Evolutionary conservation across 2,888 invertebrate species (phyloP).

Genomic region (Boloria euphrosyne): DNA sequence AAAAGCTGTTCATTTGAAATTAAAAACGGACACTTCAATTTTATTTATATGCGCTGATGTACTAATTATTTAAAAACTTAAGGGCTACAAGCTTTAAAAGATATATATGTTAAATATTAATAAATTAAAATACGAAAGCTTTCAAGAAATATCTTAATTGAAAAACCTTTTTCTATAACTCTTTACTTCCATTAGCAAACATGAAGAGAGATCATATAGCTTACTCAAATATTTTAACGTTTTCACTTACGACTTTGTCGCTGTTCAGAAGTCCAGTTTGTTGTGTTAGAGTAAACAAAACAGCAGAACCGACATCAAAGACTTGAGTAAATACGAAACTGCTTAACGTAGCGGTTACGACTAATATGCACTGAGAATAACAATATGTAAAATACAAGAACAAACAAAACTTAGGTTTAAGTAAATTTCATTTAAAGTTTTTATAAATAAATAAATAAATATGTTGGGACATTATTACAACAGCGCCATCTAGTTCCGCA

Average conservation of each 20-base stretch:
- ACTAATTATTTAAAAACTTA: background rate
- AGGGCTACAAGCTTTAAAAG: too few relatives aligned
- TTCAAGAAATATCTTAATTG: conserved; percentile 11
- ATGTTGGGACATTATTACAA: too few relatives aligned
- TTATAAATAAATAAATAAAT: too few relatives aligned
- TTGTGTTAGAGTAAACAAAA: conserved; percentile 20
- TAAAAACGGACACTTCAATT: too few relatives aligned
- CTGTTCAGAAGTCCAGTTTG: conserved; percentile 18
- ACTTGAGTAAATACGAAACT: conserved; percentile 23
- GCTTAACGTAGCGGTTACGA: conserved; percentile 6
- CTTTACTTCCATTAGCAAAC: too few relatives aligned
- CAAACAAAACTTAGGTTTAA: background rate
- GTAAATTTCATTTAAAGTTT: too few relatives aligned
- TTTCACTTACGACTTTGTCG: conserved; percentile 23
- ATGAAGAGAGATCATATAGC: background rate
- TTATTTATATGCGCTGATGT: too few relatives aligned
- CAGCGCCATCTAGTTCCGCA: too few relatives aligned
- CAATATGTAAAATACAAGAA: background rate
- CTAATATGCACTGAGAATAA: conserved; percentile 2
- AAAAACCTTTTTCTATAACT: background rate
- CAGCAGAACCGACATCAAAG: conserved; percentile 8
- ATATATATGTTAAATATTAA: background rate
- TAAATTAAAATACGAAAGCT: background rate
- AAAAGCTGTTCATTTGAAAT: too few relatives aligned
- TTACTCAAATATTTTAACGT: conserved; percentile 14